Base-by-base conservation (phyloP, 2,113 vertebrate genomes). In the Menura novaehollandiae region DNA sequence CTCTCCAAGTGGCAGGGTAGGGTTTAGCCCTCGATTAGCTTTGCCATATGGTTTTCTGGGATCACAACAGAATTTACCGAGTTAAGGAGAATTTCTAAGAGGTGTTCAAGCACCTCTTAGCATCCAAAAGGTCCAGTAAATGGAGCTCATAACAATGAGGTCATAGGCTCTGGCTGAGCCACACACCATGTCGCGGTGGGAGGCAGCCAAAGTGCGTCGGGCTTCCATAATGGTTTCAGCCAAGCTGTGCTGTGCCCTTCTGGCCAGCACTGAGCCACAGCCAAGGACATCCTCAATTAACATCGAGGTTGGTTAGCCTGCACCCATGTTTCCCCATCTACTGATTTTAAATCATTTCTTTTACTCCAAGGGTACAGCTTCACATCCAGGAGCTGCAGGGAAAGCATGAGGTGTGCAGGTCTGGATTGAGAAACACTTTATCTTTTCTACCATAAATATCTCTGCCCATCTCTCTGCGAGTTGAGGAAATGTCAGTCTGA, bases 161-260 rank as follows among this genome's bases (percentile, higher is more conserved):
- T 58, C 1, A 10, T 24, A 30, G 69, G 69, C 27, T 76, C 33
- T 73, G 83, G 41, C 72, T 60, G 46, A 89, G 75, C 66, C 66
- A 39, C 0, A 1, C 0, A 1, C 47, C 2, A 0, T 51, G 47
- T 51, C 2, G 1, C 0, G 0, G 20, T 2, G 18, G 53, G 59
- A 83, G 75, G 53, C 49, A 28, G 67, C 49, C 53, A 59, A 11
- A 41, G 10, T 0, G 2, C 14, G 51, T 0, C 69, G 49, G 37
- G n/a, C 51, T 95, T 64, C 69, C 67, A 5, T 11, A 9, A 23
- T 1, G 13, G 27, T 22, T 85, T 58, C 67, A 79, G 53, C 52
- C 33, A 1, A 3, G 52, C 56, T 43, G 9, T 6, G 71, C 67
- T 44, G 3, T 15, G 16, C 20, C 63, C 39, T 73, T 47, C 73